Evolutionary conservation across 64 coral and sea anemone species (phyloP).

Genomic region (Montipora foliosa): DNA sequence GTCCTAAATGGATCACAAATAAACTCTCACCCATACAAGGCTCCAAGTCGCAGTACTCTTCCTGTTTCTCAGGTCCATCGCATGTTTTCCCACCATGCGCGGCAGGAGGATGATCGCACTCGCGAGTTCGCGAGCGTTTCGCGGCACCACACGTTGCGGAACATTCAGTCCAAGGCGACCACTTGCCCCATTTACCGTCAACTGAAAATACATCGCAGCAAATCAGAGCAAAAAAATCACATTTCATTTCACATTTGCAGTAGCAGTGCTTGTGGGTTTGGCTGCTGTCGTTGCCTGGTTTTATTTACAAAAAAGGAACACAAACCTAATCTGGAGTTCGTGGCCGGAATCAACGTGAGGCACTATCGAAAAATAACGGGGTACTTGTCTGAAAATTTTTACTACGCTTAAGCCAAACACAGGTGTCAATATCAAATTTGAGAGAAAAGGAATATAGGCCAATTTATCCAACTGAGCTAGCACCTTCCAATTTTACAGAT

Average conservation of each 20-base stretch:
- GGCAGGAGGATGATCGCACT: constrained; percentile 87
- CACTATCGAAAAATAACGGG: too few species aligned
- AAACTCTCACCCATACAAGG: constrained; percentile 79
- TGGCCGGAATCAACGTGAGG: too few species aligned
- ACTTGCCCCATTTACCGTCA: constrained; percentile 89
- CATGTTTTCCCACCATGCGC: constrained; percentile 94
- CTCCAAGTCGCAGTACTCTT: constrained; percentile 84
- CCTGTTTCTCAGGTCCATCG: constrained; percentile 87
- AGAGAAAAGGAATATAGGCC: too few species aligned
- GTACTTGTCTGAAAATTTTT: too few species aligned
- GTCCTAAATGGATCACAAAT: neutral
- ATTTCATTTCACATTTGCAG: neutral
- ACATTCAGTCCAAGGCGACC: constrained; percentile 89
- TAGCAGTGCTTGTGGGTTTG: too few species aligned
- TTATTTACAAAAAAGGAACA: too few species aligned
- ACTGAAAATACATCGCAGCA: constrained; percentile 52
- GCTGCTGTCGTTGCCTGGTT: too few species aligned
- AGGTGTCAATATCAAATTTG: too few species aligned
- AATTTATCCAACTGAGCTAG: too few species aligned
- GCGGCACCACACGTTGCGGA: constrained; percentile 88
- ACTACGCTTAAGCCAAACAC: too few species aligned
- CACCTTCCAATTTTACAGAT: too few species aligned
- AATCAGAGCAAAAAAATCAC: neutral
- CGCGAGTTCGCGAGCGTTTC: constrained; percentile 82
- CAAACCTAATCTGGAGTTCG: too few species aligned